Base-by-base conservation (phyloP, 2,113 vertebrate species). In the Anas platyrhynchos region DNA sequence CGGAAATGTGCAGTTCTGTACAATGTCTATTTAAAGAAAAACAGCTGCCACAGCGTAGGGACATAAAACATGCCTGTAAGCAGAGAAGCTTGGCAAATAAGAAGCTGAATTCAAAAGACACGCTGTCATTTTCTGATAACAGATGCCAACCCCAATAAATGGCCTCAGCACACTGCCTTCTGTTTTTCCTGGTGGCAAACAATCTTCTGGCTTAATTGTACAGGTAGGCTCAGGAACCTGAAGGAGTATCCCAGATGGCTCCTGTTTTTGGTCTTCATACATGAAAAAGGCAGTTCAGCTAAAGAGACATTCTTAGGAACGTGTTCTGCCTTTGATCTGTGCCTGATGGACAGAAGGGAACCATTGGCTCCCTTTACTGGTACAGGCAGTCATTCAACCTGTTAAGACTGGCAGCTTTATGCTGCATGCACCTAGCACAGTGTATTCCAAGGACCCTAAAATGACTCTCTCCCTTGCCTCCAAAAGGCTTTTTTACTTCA, bases 11-110 rank as follows among this genome's bases (percentile, higher is more conserved):
- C 54, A 63, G 73, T 67, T 89, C 65, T 78, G 27, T 65, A 69
- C 82, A 85, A 69, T 32, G 58, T 25, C 72, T 91, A 7, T 76
- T 95, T 93, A 69, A 88, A 86, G 61, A 94, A 85, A 88, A 91
- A 82, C 81, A 86, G 93, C 66, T 88, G 91, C 76, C 55, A 71
- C 43, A 58, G 52, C 4, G 6, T 0, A 76, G 66, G 54, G 41
- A 84, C 86, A 97, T 91, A 83, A 94, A 93, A 82, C 50, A 85
- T 44, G 85, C 58, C 91, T 97, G 62, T 72, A 91, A 91, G 85
- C 90, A 93, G 77, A 86, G 91, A 31, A 89, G 50, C 63, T 80
- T 93, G 38, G 56, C 65, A 93, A 97, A 92, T 58, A 78, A 92
- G 63, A 92, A 81, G 43, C 69, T 78, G 52, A 73, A 76, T 63